Conservation (phyloP, 2,113 vertebrate genomes). For the Rhineura floridana region DNA sequence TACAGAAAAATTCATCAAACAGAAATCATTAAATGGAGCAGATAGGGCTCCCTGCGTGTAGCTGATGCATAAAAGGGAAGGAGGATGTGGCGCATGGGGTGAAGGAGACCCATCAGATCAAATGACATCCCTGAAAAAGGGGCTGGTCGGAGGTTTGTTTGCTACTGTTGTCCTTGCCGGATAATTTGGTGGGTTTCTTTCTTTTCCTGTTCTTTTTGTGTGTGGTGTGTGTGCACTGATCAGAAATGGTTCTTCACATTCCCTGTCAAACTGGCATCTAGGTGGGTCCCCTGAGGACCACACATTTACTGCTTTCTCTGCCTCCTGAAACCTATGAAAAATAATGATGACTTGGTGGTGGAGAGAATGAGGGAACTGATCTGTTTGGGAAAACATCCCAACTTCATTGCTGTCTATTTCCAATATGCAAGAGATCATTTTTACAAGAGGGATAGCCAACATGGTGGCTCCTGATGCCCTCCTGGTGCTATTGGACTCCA, state of each 20-base stretch:
- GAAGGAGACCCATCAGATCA: slow-evolving; percentile 42
- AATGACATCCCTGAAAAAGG: not conserved
- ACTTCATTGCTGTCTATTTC: not conserved
- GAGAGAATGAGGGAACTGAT: not conserved
- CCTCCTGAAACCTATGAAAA: slow-evolving; percentile 12
- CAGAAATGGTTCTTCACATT: not conserved
- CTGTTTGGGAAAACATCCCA: not conserved
- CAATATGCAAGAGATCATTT: not conserved
- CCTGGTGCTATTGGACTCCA: no score
- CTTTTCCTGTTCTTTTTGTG: not conserved
- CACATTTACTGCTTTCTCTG: not conserved
- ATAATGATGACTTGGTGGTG: slow-evolving; percentile 7
- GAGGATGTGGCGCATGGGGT: slow-evolving; percentile 53
- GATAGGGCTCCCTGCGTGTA: slow-evolving; percentile 70
- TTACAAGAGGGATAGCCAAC: not conserved
- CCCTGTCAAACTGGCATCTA: not conserved
- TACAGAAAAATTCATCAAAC: slow-evolving; percentile 79
- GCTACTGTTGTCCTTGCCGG: slow-evolving; percentile 6
- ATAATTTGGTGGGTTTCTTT: not conserved
- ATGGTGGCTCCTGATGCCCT: no score
- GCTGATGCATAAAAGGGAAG: slow-evolving; percentile 48
- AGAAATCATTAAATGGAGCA: slow-evolving; percentile 79
- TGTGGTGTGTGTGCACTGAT: not conserved
- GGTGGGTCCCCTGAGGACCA: rapidly evolving
- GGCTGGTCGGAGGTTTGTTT: not conserved